Conservation (phyloP, 2,797 vertebrate genomes). For the Chaenodraco wilsoni region DNA sequence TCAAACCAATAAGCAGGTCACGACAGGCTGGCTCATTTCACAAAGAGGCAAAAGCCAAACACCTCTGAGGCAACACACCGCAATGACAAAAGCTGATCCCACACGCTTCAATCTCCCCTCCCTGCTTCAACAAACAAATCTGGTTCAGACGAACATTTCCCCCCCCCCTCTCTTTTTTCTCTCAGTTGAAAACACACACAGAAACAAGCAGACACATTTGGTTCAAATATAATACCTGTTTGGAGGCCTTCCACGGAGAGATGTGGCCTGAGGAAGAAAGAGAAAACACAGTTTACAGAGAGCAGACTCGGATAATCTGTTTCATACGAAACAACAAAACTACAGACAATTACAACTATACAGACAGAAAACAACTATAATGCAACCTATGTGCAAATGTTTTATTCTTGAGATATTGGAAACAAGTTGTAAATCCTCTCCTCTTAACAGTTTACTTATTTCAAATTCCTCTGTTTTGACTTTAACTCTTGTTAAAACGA, state of each 20-base stretch:
- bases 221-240: constrained; percentile 87
- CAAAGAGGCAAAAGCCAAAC: constrained; percentile 44
- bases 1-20: constrained; percentile 60
- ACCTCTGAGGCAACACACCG: constrained; percentile 17
- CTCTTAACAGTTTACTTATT: constrained; percentile 25
- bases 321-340: constrained; percentile 9
- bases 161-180: not conserved
- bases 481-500: constrained; percentile 63
- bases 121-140: constrained; percentile 43
- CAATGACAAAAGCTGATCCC: constrained; percentile 36
- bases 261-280: constrained; percentile 90
- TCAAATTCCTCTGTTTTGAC: constrained; percentile 52
- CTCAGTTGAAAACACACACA: constrained; percentile 6
- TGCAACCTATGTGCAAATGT: not conserved
- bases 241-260: constrained; percentile 97
- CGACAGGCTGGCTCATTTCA: constrained; percentile 37
- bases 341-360: constrained; percentile 1
- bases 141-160: constrained; percentile 13
- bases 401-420: constrained; percentile 2
- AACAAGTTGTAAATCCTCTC: not conserved
- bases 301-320: constrained; percentile 18
- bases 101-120: constrained; percentile 9
- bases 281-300: constrained; percentile 67
- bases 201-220: constrained; percentile 23
- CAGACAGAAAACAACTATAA: not conserved